Conservation (phyloP, 2,888 invertebrate species). For the Diabrotica balteata region DNA sequence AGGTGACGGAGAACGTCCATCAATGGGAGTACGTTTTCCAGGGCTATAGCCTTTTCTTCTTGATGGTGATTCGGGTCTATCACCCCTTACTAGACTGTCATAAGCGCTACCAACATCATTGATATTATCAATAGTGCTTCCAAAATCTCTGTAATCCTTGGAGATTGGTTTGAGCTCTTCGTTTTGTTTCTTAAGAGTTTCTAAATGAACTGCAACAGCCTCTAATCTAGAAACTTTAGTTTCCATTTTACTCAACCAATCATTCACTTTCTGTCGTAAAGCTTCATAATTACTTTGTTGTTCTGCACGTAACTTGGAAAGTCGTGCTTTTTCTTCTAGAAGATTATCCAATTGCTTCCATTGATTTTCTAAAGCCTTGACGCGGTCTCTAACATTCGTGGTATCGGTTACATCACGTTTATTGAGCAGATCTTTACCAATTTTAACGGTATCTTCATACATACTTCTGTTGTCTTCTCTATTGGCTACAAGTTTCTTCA, state of each 20-base stretch:
- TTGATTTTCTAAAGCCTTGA: conserved; percentile 83
- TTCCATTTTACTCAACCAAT: conserved; percentile 87
- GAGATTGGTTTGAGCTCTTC: conserved; percentile 84
- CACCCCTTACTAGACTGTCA: conserved; percentile 79
- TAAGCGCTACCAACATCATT: conserved; percentile 89
- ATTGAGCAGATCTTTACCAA: conserved; percentile 79
- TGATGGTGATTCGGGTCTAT: conserved; percentile 81
- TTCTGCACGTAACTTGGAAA: conserved; percentile 84
- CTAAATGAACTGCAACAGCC: conserved; percentile 88
- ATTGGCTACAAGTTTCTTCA: conserved; percentile 61
- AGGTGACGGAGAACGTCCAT: conserved; percentile 84
- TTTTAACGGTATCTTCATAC: conserved; percentile 81
- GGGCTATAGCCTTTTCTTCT: conserved; percentile 82
- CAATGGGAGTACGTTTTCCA: conserved; percentile 76
- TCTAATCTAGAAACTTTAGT: conserved; percentile 76
- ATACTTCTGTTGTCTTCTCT: conserved; percentile 66
- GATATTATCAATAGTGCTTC: conserved; percentile 84
- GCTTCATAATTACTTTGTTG: conserved; percentile 87
- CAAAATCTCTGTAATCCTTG: conserved; percentile 89
- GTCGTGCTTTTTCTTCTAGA: conserved; percentile 83
- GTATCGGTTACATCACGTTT: conserved; percentile 91
- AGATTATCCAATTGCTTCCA: conserved; percentile 88
- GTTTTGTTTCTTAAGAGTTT: conserved; percentile 81
- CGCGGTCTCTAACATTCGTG: conserved; percentile 80
- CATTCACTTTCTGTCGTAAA: conserved; percentile 79